Evolutionary conservation across 2,113 vertebrate genomes (phyloP).

Genomic region (Halcyon senegalensis): DNA sequence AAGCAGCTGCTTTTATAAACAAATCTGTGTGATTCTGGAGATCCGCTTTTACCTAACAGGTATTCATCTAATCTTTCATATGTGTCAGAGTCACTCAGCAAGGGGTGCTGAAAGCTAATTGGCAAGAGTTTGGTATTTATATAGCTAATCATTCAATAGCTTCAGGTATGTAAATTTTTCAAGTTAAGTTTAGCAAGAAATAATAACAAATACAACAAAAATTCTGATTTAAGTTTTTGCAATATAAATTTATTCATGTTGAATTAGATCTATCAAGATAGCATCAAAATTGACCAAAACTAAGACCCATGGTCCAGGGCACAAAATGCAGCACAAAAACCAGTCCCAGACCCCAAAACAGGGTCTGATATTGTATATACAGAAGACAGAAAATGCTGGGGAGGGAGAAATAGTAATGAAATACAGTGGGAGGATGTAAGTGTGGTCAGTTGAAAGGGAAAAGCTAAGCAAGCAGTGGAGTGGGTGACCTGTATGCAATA

Average conservation of each 20-base stretch:
- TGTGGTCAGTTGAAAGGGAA: neutral
- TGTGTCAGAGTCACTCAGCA: neutral
- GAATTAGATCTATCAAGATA: neutral
- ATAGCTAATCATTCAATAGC: neutral
- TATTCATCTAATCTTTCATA: neutral
- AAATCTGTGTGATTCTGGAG: neutral
- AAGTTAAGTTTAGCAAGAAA: constrained; percentile 40
- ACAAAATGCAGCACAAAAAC: neutral
- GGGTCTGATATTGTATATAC: neutral
- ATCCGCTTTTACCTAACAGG: constrained; percentile 9
- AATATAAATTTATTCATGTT: neutral
- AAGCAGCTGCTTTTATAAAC: constrained; percentile 34
- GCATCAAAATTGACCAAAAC: neutral
- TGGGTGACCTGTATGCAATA: neutral
- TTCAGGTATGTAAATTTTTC: constrained; percentile 21
- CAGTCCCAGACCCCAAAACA: neutral
- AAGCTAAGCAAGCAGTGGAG: neutral
- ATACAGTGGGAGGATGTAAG: neutral
- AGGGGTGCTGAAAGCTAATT: constrained; percentile 25
- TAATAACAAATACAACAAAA: neutral
- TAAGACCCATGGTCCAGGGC: neutral
- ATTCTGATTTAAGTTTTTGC: neutral
- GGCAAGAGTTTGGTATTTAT: neutral
- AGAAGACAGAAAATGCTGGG: neutral
- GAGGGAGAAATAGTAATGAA: neutral